phyloP scores from a whole-genome alignment of 2,113 vertebrate species.

The Ornithorhynchus anatinus region DNA sequence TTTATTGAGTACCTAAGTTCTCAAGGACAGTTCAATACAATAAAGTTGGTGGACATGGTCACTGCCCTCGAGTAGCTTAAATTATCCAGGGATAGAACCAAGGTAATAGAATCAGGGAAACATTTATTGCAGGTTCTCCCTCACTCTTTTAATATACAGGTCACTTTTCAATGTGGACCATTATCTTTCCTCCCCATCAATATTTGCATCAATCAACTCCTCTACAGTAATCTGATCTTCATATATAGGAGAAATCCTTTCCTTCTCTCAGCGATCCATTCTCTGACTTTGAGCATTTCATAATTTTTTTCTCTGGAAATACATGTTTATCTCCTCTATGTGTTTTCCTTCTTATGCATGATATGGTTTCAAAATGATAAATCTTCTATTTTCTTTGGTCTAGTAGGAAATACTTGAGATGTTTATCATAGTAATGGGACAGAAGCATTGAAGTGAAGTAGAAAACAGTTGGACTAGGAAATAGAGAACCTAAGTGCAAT shows the following conservation, averaged over 20 bases:
- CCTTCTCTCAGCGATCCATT: background rate
- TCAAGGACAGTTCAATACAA: too few relatives aligned
- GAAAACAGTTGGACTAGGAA: fast-evolving
- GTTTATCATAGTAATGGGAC: background rate
- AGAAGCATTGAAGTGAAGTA: background rate
- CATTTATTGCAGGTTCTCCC: too few relatives aligned
- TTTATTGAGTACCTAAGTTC: too few relatives aligned
- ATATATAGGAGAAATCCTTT: background rate
- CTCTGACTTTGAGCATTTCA: background rate
- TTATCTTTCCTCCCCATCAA: too few relatives aligned
- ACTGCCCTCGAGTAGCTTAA: too few relatives aligned
- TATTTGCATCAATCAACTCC: too few relatives aligned
- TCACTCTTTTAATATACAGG: too few relatives aligned
- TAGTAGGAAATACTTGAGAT: background rate
- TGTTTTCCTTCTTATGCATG: background rate
- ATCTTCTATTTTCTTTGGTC: background rate
- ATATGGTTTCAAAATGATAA: background rate
- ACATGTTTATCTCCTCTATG: background rate
- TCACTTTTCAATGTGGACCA: too few relatives aligned
- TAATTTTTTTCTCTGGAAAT: background rate
- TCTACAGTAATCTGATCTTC: too few relatives aligned
- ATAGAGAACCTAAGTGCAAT: fast-evolving
- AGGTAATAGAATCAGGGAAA: too few relatives aligned
- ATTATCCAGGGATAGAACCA: too few relatives aligned
- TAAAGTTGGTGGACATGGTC: too few relatives aligned